Conservation (phyloP, 2,113 vertebrate species). For the Athene noctua region DNA sequence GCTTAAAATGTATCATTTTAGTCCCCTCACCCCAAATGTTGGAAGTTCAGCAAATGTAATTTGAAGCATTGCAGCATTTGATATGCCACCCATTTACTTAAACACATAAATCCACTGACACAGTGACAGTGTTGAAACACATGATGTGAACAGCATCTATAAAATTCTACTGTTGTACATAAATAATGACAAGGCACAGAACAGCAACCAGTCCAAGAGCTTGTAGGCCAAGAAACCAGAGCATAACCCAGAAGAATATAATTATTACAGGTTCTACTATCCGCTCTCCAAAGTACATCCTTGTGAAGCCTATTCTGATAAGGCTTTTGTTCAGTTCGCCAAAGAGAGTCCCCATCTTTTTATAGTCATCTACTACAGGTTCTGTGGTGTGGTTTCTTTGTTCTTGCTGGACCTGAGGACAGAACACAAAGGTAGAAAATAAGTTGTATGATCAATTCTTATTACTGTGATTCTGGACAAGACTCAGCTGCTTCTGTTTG, state of each 20-base stretch:
- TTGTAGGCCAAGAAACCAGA: constrained; percentile 96
- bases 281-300: constrained; percentile 94
- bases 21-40: background rate
- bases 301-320: constrained; percentile 85
- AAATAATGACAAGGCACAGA: constrained; percentile 95
- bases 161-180: constrained; percentile 86
- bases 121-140: constrained; percentile 1
- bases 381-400: constrained; percentile 53
- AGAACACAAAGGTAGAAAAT: constrained; percentile 14
- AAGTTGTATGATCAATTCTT: background rate
- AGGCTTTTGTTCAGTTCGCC: constrained; percentile 95
- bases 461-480: background rate
- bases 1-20: background rate
- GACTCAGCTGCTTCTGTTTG: background rate
- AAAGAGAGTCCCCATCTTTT: constrained; percentile 93
- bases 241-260: constrained; percentile 91
- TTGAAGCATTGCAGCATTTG: constrained; percentile 34
- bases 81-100: constrained; percentile 10
- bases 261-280: constrained; percentile 93
- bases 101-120: constrained; percentile 33
- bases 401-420: constrained; percentile 60
- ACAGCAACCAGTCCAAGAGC: constrained; percentile 92
- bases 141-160: background rate
- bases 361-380: constrained; percentile 85
- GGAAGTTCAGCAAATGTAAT: background rate